phyloP scores from a whole-genome alignment of 2,888 invertebrate genomes.

The Rhodophaea formosa region DNA sequence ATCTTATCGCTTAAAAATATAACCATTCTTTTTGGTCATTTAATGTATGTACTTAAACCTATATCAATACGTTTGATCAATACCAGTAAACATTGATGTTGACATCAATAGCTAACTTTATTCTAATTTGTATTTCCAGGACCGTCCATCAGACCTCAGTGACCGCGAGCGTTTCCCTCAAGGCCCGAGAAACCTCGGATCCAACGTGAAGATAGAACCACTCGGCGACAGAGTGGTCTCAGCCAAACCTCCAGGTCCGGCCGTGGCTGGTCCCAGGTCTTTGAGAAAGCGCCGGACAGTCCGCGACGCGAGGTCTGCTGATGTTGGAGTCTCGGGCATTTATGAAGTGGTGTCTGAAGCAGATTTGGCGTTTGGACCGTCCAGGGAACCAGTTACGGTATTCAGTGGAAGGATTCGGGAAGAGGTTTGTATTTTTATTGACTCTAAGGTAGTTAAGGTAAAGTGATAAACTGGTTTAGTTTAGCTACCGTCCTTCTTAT shows the following conservation, averaged over 20 bases:
- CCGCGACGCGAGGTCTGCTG: constrained; percentile 89
- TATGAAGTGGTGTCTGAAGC: constrained; percentile 96
- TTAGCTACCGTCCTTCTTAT: too few species aligned
- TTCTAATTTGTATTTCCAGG: constrained; percentile 46
- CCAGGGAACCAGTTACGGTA: constrained; percentile 91
- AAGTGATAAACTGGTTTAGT: too few species aligned
- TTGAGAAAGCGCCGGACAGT: constrained; percentile 83
- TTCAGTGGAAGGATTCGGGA: constrained; percentile 93
- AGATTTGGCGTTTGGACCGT: constrained; percentile 93
- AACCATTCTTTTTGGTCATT: too few species aligned
- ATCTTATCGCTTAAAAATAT: too few species aligned
- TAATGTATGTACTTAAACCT: too few species aligned
- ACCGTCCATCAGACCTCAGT: constrained; percentile 72
- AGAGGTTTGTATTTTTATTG: constrained; percentile 69
- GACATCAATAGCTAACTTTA: too few species aligned
- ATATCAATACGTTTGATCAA: too few species aligned
- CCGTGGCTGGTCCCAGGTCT: constrained; percentile 78
- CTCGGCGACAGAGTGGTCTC: constrained; percentile 72
- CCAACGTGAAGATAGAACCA: constrained; percentile 61
- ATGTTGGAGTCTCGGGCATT: constrained; percentile 93
- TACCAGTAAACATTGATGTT: too few species aligned
- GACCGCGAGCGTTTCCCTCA: constrained; percentile 89
- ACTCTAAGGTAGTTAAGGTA: too few species aligned
- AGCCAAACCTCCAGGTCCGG: constrained; percentile 70
- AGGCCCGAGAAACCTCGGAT: constrained; percentile 86